Evolutionary conservation across 2,797 vertebrate species (phyloP).

Genomic region (Rousettus madagascariensis): DNA sequence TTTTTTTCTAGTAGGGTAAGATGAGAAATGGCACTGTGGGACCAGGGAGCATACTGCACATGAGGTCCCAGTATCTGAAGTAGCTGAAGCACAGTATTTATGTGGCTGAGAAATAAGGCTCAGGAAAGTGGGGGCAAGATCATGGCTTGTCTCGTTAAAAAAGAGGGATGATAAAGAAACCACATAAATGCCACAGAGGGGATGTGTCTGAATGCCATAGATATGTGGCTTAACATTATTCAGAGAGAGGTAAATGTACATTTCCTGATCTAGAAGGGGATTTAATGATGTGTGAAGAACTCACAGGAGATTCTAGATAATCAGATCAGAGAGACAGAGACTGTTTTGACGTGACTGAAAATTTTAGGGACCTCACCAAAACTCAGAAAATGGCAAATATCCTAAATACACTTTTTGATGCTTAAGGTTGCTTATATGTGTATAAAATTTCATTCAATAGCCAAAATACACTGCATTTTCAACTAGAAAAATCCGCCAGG

Average conservation of each 20-base stretch:
- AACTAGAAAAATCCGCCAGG: conserved; percentile 42
- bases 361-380: not conserved
- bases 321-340: not conserved
- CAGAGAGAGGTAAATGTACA: not conserved
- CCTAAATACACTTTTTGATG: not conserved
- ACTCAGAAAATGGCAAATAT: not conserved
- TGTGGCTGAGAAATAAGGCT: not conserved
- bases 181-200: not conserved
- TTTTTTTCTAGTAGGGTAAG: not conserved
- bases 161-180: not conserved
- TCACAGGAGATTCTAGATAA: not conserved
- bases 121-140: not conserved
- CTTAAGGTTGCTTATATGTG: not conserved
- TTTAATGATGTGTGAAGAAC: not conserved
- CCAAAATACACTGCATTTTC: not conserved
- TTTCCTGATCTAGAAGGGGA: not conserved
- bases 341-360: not conserved
- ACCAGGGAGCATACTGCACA: accelerated
- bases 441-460: conserved; percentile 49
- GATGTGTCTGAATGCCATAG: not conserved
- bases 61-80: not conserved
- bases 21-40: not conserved
- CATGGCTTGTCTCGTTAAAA: not conserved
- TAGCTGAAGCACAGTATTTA: not conserved
- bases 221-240: not conserved